These are phyloP conservation scores for Egretta garzetta DNA, from an alignment of 2,113 vertebrate species.

Conservation along the genomic window DNA sequence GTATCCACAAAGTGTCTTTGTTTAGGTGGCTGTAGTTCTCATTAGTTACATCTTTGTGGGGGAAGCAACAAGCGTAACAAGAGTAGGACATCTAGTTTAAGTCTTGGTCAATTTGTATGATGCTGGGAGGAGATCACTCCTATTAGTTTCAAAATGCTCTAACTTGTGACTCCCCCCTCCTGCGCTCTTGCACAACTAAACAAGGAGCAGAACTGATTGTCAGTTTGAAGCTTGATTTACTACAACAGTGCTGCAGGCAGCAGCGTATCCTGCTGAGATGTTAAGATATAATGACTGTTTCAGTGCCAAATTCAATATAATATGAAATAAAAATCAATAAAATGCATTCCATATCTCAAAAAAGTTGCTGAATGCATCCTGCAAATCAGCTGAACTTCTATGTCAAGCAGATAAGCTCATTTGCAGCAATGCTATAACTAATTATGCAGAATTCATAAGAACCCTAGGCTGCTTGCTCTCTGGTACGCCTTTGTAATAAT, in stretches of 20 bases:
- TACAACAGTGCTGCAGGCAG: neutral
- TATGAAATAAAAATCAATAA: slow-evolving; percentile 32
- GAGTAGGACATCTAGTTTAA: neutral
- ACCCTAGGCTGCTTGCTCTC: neutral
- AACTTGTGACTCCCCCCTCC: neutral
- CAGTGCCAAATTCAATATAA: neutral
- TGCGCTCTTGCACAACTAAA: neutral
- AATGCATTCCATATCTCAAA: neutral
- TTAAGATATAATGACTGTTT: neutral
- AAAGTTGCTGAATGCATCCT: neutral
- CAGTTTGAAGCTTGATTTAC: neutral
- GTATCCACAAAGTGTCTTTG: neutral
- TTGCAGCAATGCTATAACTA: neutral
- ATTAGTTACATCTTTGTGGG: neutral
- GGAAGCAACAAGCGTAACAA: neutral
- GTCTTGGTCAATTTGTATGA: neutral
- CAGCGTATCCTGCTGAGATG: neutral
- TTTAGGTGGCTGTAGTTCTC: neutral
- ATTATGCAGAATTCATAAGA: neutral
- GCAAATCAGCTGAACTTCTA: neutral
- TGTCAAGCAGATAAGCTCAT: neutral
- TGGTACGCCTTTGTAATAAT: neutral
- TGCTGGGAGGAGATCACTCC: neutral
- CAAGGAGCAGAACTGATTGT: neutral
- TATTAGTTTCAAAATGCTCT: neutral